These are phyloP conservation scores for Ranitomeya variabilis DNA, from an alignment of 2,113 vertebrate species.

Conservation along the genomic window DNA sequence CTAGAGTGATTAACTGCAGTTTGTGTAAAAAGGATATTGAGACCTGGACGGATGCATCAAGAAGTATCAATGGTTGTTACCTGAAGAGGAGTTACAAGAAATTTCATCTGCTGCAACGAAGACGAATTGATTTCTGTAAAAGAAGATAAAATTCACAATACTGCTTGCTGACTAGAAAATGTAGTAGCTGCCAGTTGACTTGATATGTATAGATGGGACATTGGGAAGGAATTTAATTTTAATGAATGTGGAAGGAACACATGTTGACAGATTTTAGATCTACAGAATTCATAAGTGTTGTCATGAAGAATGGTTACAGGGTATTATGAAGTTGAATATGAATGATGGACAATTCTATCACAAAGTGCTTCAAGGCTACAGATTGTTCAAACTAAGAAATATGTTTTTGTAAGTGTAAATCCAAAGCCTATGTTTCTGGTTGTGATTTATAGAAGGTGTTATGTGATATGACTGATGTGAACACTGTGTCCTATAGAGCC, in stretches of 20 bases:
- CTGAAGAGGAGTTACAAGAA: slow-evolving; percentile 97
- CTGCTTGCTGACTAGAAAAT: slow-evolving; percentile 87
- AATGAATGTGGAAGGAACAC: slow-evolving; percentile 77
- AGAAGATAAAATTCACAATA: slow-evolving; percentile 98
- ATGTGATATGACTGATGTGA: slow-evolving; percentile 13
- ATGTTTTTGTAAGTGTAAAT: slow-evolving; percentile 34
- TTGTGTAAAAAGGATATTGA: slow-evolving; percentile 82
- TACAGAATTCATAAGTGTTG: slow-evolving; percentile 67
- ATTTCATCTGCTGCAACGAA: slow-evolving; percentile 97
- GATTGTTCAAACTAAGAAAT: slow-evolving; percentile 19
- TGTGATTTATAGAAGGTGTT: slow-evolving; percentile 32
- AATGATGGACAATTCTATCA: slow-evolving; percentile 69
- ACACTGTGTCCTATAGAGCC: neutral
- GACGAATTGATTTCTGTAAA: slow-evolving; percentile 97
- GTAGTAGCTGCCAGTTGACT: slow-evolving; percentile 81
- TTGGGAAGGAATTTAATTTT: slow-evolving; percentile 71
- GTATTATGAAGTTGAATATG: slow-evolving; percentile 70
- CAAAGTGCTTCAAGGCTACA: slow-evolving; percentile 41
- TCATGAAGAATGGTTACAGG: slow-evolving; percentile 56
- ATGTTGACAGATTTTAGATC: slow-evolving; percentile 65
- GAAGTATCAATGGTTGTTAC: slow-evolving; percentile 93
- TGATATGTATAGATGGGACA: slow-evolving; percentile 77
- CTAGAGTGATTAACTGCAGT: slow-evolving; percentile 75
- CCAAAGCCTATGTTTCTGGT: slow-evolving; percentile 20
- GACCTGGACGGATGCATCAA: slow-evolving; percentile 84